Conservation (phyloP, 1,140 invertebrate genomes). For the Heliconius melpomene region DNA sequence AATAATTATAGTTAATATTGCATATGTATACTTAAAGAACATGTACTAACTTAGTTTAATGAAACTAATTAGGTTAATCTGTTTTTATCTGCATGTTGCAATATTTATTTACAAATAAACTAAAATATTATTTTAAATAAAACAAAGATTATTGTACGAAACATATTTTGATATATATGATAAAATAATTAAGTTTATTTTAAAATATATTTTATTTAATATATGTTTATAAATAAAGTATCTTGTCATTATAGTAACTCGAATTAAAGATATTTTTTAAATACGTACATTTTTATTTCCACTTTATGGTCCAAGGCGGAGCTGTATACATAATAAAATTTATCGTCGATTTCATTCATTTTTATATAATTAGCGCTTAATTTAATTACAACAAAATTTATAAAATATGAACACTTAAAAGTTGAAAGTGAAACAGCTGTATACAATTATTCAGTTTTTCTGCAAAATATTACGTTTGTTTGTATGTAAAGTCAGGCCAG, state of each 20-base stretch:
- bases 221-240: background rate
- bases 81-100: too few relatives aligned
- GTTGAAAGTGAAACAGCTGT: background rate
- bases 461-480: constrained; percentile 11
- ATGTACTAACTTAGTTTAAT: too few relatives aligned
- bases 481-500: background rate
- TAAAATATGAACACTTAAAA: background rate
- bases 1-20: too few relatives aligned
- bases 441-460: background rate
- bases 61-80: too few relatives aligned
- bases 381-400: background rate
- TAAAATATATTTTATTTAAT: background rate
- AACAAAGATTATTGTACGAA: too few relatives aligned
- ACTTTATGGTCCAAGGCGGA: constrained; percentile 93
- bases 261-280: background rate
- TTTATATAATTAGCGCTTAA: background rate
- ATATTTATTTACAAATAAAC: constrained; percentile 15
- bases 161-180: too few relatives aligned
- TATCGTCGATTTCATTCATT: constrained; percentile 87
- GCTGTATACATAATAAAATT: constrained; percentile 94
- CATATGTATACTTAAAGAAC: too few relatives aligned
- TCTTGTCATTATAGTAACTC: background rate
- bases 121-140: too few relatives aligned
- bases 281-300: constrained; percentile 95
- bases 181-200: too few relatives aligned